Evolutionary conservation across 2,797 vertebrate genomes (phyloP).

Genomic region (Merluccius polli): DNA sequence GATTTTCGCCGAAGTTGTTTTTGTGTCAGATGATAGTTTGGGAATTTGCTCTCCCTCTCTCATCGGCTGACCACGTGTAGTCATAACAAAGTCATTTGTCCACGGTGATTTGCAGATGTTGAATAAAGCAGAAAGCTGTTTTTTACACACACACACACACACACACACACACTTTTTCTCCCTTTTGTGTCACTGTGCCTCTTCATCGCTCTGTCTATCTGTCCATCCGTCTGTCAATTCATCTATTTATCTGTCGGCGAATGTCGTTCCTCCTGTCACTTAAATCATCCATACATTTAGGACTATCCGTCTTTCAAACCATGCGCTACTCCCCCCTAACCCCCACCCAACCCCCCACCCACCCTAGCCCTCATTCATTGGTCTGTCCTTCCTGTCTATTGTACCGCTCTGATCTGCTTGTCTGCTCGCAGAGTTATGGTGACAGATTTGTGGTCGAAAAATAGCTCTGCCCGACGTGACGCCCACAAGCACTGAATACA

Average conservation of each 20-base stretch:
- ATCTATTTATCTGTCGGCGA: slow-evolving; percentile 54
- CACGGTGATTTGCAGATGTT: neutral
- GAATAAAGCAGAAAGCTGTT: slow-evolving; percentile 22
- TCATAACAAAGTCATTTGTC: slow-evolving; percentile 26
- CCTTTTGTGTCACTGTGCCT: slow-evolving; percentile 35
- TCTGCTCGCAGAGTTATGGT: slow-evolving; percentile 36
- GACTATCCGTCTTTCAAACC: slow-evolving; percentile 59
- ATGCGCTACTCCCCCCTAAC: slow-evolving; percentile 25
- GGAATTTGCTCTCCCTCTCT: slow-evolving; percentile 33
- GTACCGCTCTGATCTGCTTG: slow-evolving; percentile 43
- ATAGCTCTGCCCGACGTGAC: neutral
- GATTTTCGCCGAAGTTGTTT: neutral
- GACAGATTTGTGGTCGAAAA: slow-evolving; percentile 49
- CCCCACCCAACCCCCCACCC: slow-evolving; percentile 31
- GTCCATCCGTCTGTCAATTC: slow-evolving; percentile 60
- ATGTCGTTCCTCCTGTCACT: slow-evolving; percentile 63
- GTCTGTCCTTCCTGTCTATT: slow-evolving; percentile 50
- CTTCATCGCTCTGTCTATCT: slow-evolving; percentile 46
- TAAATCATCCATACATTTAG: slow-evolving; percentile 57
- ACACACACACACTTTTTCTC: slow-evolving; percentile 21
- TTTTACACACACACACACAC: slow-evolving; percentile 21
- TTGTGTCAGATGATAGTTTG: slow-evolving; percentile 6
- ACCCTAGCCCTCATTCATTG: slow-evolving; percentile 36
- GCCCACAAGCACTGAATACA: slow-evolving; percentile 40
- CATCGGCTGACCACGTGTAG: slow-evolving; percentile 16